Evolutionary conservation across 2,888 invertebrate genomes (phyloP).

Genomic region (Parnassius mnemosyne): DNA sequence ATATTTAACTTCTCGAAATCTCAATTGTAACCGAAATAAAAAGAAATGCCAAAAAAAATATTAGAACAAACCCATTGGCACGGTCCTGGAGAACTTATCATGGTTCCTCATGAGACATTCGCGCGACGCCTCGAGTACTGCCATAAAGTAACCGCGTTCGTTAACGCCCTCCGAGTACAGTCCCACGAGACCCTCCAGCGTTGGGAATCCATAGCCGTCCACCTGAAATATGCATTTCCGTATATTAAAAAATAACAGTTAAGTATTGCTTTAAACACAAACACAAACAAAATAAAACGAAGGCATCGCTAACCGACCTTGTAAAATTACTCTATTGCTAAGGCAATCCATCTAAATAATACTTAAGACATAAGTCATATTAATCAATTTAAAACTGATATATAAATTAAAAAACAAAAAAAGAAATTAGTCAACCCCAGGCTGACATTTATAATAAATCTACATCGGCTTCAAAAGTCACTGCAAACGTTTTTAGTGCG

Average conservation of each 20-base stretch:
- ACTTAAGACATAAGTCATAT: neutral
- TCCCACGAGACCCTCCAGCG: conserved; percentile 85
- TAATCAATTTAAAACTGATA: conserved; percentile 10
- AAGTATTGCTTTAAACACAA: too few relatives aligned
- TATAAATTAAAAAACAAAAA: neutral
- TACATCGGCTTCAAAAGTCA: conserved; percentile 8
- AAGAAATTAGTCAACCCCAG: conserved; percentile 7
- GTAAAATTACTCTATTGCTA: neutral
- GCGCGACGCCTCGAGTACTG: conserved; percentile 85
- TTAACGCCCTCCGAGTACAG: conserved; percentile 89
- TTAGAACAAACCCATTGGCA: conserved; percentile 61
- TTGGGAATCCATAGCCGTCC: conserved; percentile 87
- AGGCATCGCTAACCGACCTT: too few relatives aligned
- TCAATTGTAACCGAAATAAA: too few relatives aligned
- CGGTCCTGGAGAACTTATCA: conserved; percentile 68
- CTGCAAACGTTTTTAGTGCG: conserved; percentile 10
- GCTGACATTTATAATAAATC: conserved; percentile 11
- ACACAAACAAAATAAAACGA: too few relatives aligned
- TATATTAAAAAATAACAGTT: too few relatives aligned
- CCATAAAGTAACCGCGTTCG: conserved; percentile 87
- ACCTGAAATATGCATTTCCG: conserved; percentile 64
- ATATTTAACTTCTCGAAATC: too few relatives aligned
- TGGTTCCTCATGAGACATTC: conserved; percentile 83
- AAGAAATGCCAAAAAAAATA: neutral
- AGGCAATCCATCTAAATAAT: conserved; percentile 11